Percentiles rank a stretch among this genome's conserved stretches.
Evolutionary conservation across 2,888 invertebrate species (phyloP).

Genomic region (Cryptocheilus praepositus): DNA sequence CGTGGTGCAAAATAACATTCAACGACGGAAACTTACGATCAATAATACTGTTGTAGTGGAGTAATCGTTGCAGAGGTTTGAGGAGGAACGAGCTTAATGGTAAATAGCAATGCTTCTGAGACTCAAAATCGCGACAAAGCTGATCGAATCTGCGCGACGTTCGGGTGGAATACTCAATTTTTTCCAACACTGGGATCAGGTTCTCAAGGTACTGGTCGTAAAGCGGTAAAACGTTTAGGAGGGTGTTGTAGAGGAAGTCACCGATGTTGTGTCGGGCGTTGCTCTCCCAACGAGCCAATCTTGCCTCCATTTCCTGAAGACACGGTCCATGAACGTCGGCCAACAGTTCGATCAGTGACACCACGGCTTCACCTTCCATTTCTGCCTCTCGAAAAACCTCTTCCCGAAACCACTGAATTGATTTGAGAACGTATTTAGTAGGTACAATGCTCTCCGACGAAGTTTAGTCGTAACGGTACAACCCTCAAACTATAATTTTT

Average conservation of each 20-base stretch:
- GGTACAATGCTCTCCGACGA: too few species aligned
- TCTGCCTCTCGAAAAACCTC: slow-evolving; percentile 81
- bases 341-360: slow-evolving; percentile 82
- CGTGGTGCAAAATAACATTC: too few species aligned
- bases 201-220: slow-evolving; percentile 85
- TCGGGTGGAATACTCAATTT: slow-evolving; percentile 86
- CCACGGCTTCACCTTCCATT: slow-evolving; percentile 79
- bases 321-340: slow-evolving; percentile 89
- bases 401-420: slow-evolving; percentile 83
- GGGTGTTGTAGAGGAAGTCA: slow-evolving; percentile 84
- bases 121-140: slow-evolving; percentile 86
- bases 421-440: slow-evolving; percentile 13
- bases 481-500: too few species aligned
- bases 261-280: slow-evolving; percentile 82
- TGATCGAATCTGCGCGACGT: slow-evolving; percentile 83
- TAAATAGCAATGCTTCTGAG: slow-evolving; percentile 90
- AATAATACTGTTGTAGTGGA: slow-evolving; percentile 88
- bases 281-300: slow-evolving; percentile 85
- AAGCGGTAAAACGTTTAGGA: slow-evolving; percentile 79
- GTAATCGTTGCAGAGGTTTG: slow-evolving; percentile 88
- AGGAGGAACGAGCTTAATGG: slow-evolving; percentile 88
- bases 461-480: too few species aligned
- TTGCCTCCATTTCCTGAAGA: slow-evolving; percentile 86
- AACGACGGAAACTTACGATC: slow-evolving; percentile 78
- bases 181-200: slow-evolving; percentile 85